Base-by-base conservation (phyloP, 1,140 invertebrate genomes). In the Penaeus japonicus region DNA sequence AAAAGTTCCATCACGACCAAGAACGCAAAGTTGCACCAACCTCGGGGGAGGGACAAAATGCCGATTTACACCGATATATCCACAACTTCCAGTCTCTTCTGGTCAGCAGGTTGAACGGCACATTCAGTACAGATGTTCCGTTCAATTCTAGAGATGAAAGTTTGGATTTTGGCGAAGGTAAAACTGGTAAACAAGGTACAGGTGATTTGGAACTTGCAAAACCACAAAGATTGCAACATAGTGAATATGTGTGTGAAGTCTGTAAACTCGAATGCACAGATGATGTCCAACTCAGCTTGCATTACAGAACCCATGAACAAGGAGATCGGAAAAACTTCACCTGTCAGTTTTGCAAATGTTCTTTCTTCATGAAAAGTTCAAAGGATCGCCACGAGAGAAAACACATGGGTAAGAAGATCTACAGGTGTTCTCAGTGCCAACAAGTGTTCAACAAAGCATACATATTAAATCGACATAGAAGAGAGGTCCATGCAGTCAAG, bases 1-100 rank as follows among this genome's bases (percentile, higher is more conserved):
- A 88, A 77, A 88, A 88, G 30, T 88, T 88, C 30, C 86, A 88
- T 22, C 86, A 88, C 62, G 86, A 88, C 27, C 86, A 88, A 35
- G 86, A 88, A 18, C 30, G 86, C 27, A 88, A 88, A 57, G 55
- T 82, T n/a, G 55, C 27, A 30, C 53, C 35, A 20, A 57, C 22
- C 24, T 17, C 85, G 3, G 54, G 75, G 1, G 57, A 62, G 39
- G 57, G 57, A 24, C 86, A 83, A 47, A 57, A 55, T 83, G 70
- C 86, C 24, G 86, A 88, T 78, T 79, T 88, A 27, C 82, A 55
- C 32, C 62, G 81, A 59, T 88, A 83, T 39, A 88, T 88, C 59
- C 80, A 88, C 53, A 88, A 32, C 54, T 77, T 82, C 59, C 86
- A 88, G 86, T 88, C 86, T n/a, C 54, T 88, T 22, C 20, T 88